Base-by-base conservation (phyloP, 2,888 invertebrate species). In the Liposcelis brunnea region DNA sequence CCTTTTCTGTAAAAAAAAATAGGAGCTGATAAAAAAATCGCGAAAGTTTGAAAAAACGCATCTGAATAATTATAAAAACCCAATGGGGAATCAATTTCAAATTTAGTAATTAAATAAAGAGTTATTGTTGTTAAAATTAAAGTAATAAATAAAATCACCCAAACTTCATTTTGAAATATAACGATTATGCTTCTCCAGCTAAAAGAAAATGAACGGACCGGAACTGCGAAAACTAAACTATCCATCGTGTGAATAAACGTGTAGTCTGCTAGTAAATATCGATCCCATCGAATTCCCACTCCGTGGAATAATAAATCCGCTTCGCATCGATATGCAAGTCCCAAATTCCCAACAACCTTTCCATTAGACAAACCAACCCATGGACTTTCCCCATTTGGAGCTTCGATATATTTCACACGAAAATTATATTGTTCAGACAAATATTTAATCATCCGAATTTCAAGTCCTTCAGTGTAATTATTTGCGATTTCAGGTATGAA, bases 231-330 rank as follows among this genome's bases (percentile, higher is more conserved):
- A 40, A 15, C 3, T 6, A 40, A 16, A 14, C 10, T 19, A 11
- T 40, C 40, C 3, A 19, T 5, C 19, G 16, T 19, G 19, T 40
- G 40, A 14, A 21, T 7, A 16, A 18, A 3, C 18, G 21, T 19
- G 3, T 3, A 6, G 5, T 40, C 40, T 7, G 19, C 5, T 3
- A 40, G 7, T 19, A 6, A 6, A 40, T 10, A 19, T 8, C 40
- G 40, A 19, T 14, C 40, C 4, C 16, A 5, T n/a, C 19, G 21
- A 15, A n/a, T 14, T 6, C 18, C 4, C 4, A 40, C 19, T 12
- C 40, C 40, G 40, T 40, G 40, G 19, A 40, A 40, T 18, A 18
- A 5, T 15, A 40, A 6, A 40, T 40, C 40, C 10, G 19, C 40
- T 19, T 40, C 40, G 4, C 5, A 18, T 5, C 40, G 40, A 6